Percentiles rank a stretch among this genome's conserved stretches.
These are phyloP conservation scores for Dryomyza anilis DNA, from an alignment of 2,888 invertebrate species.

Conservation along the genomic window DNA sequence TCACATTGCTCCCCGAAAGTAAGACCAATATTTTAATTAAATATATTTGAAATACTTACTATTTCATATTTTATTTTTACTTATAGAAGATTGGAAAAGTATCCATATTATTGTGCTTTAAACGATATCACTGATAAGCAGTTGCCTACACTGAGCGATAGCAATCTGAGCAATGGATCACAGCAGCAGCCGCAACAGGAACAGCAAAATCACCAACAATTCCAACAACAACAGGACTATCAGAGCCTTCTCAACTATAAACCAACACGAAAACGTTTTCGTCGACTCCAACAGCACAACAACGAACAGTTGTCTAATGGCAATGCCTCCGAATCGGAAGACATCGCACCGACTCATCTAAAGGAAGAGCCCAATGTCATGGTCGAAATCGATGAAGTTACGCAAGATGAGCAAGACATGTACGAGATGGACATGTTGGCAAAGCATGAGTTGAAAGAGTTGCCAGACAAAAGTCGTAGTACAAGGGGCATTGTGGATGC, in stretches of 20 bases:
- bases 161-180: conserved; percentile 4
- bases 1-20: conserved; percentile 22
- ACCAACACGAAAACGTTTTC: too few species aligned
- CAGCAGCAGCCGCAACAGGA: background rate
- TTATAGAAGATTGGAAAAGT: conserved; percentile 1
- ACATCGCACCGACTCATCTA: background rate
- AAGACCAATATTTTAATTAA: background rate
- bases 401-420: background rate
- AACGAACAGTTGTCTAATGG: background rate
- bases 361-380: conserved; percentile 7
- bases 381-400: conserved; percentile 3
- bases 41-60: background rate
- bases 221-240: background rate
- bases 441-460: background rate
- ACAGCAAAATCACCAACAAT: background rate
- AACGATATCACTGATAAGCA: background rate
- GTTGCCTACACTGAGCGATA: background rate
- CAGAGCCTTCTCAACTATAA: too few species aligned
- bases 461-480: background rate
- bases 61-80: background rate
- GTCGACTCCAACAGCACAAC: too few species aligned
- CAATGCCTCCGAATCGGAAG: background rate
- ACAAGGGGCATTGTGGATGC: background rate
- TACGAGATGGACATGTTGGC: background rate
- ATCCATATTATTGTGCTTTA: background rate